Evolutionary conservation across 2,888 invertebrate species (phyloP).

Genomic region (Diaprepes abbreviatus): DNA sequence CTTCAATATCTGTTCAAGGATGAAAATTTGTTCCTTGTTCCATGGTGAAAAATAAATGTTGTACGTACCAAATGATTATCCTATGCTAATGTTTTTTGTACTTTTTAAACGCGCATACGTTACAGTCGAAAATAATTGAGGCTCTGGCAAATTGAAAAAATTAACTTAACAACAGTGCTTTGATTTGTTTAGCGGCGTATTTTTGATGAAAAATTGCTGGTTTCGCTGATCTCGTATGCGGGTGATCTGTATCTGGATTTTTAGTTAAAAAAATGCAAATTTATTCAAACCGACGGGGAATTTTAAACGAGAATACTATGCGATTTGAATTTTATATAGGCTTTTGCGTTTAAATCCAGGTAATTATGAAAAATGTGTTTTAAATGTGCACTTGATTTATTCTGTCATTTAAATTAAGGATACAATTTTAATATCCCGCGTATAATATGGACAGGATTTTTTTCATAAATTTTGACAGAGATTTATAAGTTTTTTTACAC

Average conservation of each 20-base stretch:
- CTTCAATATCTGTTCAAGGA: no score
- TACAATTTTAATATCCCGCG: no score
- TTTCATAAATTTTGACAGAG: no score
- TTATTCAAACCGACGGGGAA: slow-evolving; percentile 7
- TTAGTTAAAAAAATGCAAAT: slow-evolving; percentile 3
- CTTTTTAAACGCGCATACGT: not conserved
- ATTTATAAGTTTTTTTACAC: no score
- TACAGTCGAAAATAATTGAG: not conserved
- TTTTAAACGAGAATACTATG: slow-evolving; percentile 3
- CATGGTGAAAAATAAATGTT: no score
- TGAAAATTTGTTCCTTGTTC: no score
- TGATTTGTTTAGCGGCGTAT: slow-evolving; percentile 4
- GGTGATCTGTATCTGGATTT: slow-evolving; percentile 6
- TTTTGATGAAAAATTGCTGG: slow-evolving; percentile 8
- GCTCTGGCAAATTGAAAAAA: not conserved
- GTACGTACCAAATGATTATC: no score
- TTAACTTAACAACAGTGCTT: slow-evolving; percentile 2
- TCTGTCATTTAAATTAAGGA: not conserved
- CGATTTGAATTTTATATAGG: slow-evolving; percentile 5
- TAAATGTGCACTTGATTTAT: not conserved
- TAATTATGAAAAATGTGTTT: slow-evolving; percentile 10
- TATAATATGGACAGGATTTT: no score
- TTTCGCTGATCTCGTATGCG: slow-evolving; percentile 6
- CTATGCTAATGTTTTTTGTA: no score
- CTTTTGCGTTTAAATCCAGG: slow-evolving; percentile 10